These are phyloP conservation scores for Podiceps cristatus DNA, from an alignment of 2,113 vertebrate genomes.

Conservation along the genomic window DNA sequence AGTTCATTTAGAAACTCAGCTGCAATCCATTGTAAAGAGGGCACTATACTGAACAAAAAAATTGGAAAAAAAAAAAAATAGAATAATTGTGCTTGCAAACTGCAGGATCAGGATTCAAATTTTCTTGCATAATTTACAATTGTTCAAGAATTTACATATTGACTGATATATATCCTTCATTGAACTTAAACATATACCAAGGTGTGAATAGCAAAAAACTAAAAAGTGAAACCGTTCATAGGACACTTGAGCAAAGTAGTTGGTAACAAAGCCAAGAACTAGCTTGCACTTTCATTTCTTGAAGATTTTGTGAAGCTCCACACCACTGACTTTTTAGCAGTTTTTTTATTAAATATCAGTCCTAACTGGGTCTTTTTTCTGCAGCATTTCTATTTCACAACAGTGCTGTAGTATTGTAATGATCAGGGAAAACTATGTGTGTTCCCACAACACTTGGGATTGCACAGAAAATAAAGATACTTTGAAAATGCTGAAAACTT, in stretches of 20 bases:
- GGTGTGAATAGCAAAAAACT: not conserved
- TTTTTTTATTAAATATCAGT: not conserved
- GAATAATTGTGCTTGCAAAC: not conserved
- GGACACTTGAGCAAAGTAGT: not conserved
- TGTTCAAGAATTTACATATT: not conserved
- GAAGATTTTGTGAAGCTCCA: not conserved
- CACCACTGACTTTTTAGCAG: not conserved
- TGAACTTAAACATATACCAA: not conserved
- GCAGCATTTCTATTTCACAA: not conserved
- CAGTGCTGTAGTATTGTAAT: not conserved
- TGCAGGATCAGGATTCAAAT: not conserved
- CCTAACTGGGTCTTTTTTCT: not conserved
- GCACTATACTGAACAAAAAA: not conserved
- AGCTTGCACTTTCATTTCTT: not conserved
- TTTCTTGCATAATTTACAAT: not conserved
- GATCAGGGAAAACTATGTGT: not conserved
- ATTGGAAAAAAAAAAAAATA: not conserved
- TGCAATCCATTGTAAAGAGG: not conserved
- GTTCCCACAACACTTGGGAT: not conserved
- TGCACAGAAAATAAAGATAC: not conserved
- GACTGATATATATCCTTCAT: not conserved
- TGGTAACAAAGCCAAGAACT: not conserved
- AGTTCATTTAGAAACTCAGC: not conserved
- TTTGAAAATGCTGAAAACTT: not conserved
- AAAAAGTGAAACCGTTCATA: not conserved